Conservation (phyloP, 2,113 vertebrate species). For the Eidolon helvum region DNA sequence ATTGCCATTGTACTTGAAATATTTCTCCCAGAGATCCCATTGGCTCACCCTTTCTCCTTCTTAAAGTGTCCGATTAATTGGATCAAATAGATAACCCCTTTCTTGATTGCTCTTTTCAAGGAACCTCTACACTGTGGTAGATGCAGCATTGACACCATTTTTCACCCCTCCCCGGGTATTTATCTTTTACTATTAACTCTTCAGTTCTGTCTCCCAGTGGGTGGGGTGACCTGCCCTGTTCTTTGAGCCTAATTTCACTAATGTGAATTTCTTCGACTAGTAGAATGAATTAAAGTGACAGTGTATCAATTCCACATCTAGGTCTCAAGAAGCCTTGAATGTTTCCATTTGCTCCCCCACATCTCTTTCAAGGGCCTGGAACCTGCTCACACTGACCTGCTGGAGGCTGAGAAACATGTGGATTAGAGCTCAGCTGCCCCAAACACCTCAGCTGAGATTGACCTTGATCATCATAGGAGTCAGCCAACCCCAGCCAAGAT, state of each 20-base stretch:
- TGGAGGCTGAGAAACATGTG: not conserved
- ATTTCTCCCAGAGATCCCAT: not conserved
- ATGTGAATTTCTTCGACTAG: not conserved
- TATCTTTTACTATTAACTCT: not conserved
- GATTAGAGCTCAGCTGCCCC: not conserved
- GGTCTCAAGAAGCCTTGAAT: not conserved
- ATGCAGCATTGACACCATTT: not conserved
- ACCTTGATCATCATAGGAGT: not conserved
- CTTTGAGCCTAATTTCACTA: not conserved
- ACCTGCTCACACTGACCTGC: not conserved
- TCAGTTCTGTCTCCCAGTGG: not conserved
- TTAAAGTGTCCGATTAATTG: not conserved
- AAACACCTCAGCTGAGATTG: not conserved
- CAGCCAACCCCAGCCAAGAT: not conserved
- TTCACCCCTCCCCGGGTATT: not conserved
- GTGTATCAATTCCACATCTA: not conserved
- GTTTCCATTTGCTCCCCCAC: not conserved
- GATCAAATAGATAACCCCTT: not conserved
- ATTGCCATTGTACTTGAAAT: not conserved
- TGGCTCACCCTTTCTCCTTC: not conserved
- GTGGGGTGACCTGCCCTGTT: not conserved
- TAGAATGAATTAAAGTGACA: not conserved
- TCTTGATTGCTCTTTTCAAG: not conserved
- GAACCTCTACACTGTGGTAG: not conserved
- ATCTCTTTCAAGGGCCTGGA: not conserved